Conservation (phyloP, 2,113 vertebrate genomes). For the Vulpes ferrilata region DNA sequence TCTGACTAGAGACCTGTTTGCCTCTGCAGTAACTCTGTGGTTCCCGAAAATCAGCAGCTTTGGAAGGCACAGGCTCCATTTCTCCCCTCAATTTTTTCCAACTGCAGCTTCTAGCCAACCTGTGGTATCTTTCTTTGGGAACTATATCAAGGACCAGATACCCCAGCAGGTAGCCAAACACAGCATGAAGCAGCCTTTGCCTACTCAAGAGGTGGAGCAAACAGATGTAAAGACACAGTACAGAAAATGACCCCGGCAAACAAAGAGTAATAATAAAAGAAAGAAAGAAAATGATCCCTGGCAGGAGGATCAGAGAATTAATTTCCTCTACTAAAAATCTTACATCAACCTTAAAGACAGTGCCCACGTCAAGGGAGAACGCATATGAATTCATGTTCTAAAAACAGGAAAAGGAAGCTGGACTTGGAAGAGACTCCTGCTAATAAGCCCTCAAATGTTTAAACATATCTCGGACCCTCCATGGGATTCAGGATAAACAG, state of each 20-base stretch:
- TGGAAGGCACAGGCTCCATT: neutral
- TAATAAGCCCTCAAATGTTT: neutral
- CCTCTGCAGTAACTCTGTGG: neutral
- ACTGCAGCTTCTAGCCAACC: neutral
- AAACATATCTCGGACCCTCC: neutral
- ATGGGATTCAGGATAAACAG: neutral
- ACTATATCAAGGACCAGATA: neutral
- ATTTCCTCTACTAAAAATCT: constrained; percentile 42
- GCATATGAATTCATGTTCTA: neutral
- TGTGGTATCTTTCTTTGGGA: constrained; percentile 33
- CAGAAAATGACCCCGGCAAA: neutral
- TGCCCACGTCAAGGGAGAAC: neutral
- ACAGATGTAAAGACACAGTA: constrained; percentile 6
- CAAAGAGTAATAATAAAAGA: neutral
- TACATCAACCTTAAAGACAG: constrained; percentile 13
- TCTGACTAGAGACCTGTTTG: neutral
- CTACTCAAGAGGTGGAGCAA: neutral
- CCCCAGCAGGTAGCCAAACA: neutral
- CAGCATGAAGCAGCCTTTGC: neutral
- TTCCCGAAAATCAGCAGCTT: neutral
- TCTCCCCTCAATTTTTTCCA: neutral
- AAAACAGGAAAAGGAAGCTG: constrained; percentile 15
- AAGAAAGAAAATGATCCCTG: neutral
- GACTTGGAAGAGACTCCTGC: neutral
- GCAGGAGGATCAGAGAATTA: neutral